Base-by-base conservation (phyloP, 2,888 invertebrate genomes). In the Hypercompe scribonia region DNA sequence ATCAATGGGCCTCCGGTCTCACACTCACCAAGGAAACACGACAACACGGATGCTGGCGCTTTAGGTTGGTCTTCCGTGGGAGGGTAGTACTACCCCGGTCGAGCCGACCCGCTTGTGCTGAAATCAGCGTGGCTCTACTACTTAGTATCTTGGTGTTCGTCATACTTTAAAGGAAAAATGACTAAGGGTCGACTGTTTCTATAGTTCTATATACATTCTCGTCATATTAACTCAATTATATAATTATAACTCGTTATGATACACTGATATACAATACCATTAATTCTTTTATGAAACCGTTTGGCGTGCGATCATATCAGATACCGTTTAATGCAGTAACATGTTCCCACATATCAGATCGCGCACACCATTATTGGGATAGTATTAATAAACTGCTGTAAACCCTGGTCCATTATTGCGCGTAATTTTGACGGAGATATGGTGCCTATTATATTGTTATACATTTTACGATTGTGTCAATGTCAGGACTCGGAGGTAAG, bases 401-500 rank as follows among this genome's bases (percentile, higher is more conserved):
- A 11, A 15, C 33, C 54, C 58, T 33, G 33, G 61, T 11, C 73
- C 75, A 76, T 78, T 80, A 31, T 75, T 65, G 64, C 33, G 67
- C 58, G 39, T 21, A 31, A 68, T 71, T 69, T 54, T 58, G 33
- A 33, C 21, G 58, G 34, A 31, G 79, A 54, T 31, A 87, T 87
- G 87, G 74, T 84, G n/a, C 70, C 78, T 58, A 65, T 83, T 36
- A 13, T 86, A 72, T 42, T 85, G n/a, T 65, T 84, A 28, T 78
- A 75, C 77, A 76, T 84, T 54, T 42, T 85, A 15, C 73, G 66
- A 0, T 50, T 80, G 18, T 77, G 72, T 65, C 13, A 24, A 3
- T 21, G 68, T 28, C 34, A 72, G 28, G 18, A 18, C 24, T 42
- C 42, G 21, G 65, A 65, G 24, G 72, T 68, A 54, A 68, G 72